Base-by-base conservation (phyloP, 2,797 vertebrate genomes). In the Heteromormyrus szaboi region DNA sequence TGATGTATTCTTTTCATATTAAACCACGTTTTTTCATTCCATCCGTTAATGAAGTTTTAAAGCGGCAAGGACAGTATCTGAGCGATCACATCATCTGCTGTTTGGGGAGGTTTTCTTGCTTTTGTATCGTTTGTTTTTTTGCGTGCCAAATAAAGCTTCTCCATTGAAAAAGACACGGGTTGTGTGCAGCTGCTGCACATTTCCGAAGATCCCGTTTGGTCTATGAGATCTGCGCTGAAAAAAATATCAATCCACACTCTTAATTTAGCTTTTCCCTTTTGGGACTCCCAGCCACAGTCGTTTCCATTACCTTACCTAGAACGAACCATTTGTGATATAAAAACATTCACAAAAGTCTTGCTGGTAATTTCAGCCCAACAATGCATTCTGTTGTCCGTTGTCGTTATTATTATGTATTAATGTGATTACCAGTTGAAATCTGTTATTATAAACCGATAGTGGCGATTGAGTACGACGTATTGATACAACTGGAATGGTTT, bases 181-280 rank as follows among this genome's bases (percentile, higher is more conserved):
- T 46, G 41, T 46, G 41, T 44, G 41, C 41, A 46, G 41, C 68
- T 76, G 68, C 68, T 51, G 84, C 84, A 53, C 46, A 48, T 37
- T 51, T 53, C 83, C 50, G 44, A 53, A 29, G 19, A 46, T 46
- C 76, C 87, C 25, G 44, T 44, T 9, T 41, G n/a, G 41, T 41
- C 11, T 53, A 25, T 41, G 33, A 46, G 33, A 9, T 85, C 33
- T 25, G 51, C 54, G 53, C 56, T 54, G 93, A 92, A 93, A 92
- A 92, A 93, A 93, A 88, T 90, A 90, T 94, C 92, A 94, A 95
- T 92, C 92, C 88, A 44, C 19, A 14, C 53, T 88, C 85, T 85
- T 85, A 68, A 68, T 86, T 85, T 88, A 54, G 84, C 53, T n/a
- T 91, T 89, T 90, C 90, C 92, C 95, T 94, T 95, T 95, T 94